Base-by-base conservation (phyloP, 2,888 invertebrate species). In the Ormyrus nitidulus region DNA sequence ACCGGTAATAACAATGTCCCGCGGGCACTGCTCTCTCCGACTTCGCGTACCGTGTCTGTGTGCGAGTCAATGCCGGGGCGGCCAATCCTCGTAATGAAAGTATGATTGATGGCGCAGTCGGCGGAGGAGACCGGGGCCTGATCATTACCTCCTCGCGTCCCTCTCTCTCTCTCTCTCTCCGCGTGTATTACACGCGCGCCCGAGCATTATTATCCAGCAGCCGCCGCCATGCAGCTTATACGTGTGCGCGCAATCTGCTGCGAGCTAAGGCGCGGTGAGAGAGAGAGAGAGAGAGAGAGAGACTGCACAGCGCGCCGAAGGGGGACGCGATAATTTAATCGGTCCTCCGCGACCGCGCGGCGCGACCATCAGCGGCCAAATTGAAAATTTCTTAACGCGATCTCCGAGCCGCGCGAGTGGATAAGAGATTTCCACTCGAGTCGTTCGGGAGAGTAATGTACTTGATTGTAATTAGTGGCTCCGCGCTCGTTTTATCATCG, bases 51-150 rank as follows among this genome's bases (percentile, higher is more conserved):
- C 3, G 19, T 4, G 34, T 34, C 34, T 34, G 34, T 6, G 19
- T 5, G 53, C 51, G 83, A 89, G 86, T 86, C 87, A 86, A 88
- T 87, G 87, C 86, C 83, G 85, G 65, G 34, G 85, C 86, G 83
- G 87, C 88, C 88, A 88, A 90, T 90, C 86, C 87, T 86, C 87
- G 89, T 90, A 90, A 90, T 90, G 90, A 89, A 90, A 90, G 88
- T 90, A 88, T 90, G 90, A 90, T 90, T 89, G 90, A 90, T 90
- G 89, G 88, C 86, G 84, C 85, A 83, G 85, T 84, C 85, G 48
- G 4, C 4, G 34, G 72, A 71, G 71, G 77, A 81, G 71, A 75
- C 54, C 66, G 48, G 62, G 73, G 11, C 7, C 58, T 54, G 54
- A 87, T 90, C 89, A 89, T 90, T 89, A 89, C 87, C 85, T 84